Base-by-base conservation (phyloP, 2,888 invertebrate genomes). In the Marronus borbonicus region DNA sequence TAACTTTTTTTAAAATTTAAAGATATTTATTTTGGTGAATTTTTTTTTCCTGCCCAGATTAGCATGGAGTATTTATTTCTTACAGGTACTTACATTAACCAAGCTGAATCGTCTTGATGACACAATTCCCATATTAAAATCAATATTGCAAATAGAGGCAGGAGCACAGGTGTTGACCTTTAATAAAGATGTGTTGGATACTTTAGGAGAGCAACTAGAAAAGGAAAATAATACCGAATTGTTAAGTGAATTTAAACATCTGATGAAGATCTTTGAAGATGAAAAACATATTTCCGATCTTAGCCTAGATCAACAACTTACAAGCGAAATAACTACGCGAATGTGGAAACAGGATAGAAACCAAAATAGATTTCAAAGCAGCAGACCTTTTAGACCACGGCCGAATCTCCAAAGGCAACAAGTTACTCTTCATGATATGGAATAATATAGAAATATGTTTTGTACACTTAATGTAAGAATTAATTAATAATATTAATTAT, bases 41-140 rank as follows among this genome's bases (percentile, higher is more conserved):
- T 24, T 24, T 24, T 24, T 2, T 24, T 24, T 1, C 2, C 24
- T 2, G 2, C 24, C 24, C 24, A 24, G 24, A 24, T 24, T 24
- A 24, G 2, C 24, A 24, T 24, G 24, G 24, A 3, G n/a, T 28
- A 62, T 49, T 77, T 31, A 31, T 31, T 50, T 50, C 31, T 76
- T 74, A 14, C 79, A 91, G 90, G 85, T 92, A 86, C 88, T 90
- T n/a, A 91, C 92, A 4, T 89, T 93, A 64, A 88, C 91, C 12
- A 89, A 92, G 2, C 84, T 95, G 81, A 92, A 92, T 0, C 88
- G 94, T 79, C 86, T 92, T 0, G 93, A 94, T 52, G 94, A 95
- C 83, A 90, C 92, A 1, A 82, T 94, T 36, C 90, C 91, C 0
- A 85, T 93, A 14, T 85, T 95, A 14, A 90, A 91, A 83, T 81